Conservation (phyloP, 2,797 vertebrate species). For the Notoglanidium macrostoma region DNA sequence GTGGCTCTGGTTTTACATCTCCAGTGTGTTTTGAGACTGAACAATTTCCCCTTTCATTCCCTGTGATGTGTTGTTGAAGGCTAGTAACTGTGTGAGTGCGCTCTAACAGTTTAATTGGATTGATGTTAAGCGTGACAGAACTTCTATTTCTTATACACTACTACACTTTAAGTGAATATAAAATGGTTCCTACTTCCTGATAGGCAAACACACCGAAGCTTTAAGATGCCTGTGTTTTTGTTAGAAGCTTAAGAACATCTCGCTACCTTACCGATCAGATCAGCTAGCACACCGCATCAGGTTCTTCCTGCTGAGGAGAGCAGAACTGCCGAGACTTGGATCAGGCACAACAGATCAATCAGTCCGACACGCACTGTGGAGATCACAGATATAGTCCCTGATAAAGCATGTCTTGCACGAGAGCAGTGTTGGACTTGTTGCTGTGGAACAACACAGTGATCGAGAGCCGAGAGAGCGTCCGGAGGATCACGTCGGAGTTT, state of each 20-base stretch:
- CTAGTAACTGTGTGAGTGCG: not conserved
- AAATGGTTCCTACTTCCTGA: constrained; percentile 1
- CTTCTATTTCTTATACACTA: not conserved
- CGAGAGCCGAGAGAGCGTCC: not conserved
- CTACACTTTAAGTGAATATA: not conserved
- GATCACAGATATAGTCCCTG: constrained; percentile 25
- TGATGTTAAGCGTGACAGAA: constrained; percentile 18
- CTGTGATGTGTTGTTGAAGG: constrained; percentile 13
- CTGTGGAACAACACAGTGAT: not conserved
- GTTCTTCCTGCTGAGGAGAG: constrained; percentile 16
- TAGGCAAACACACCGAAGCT: not conserved
- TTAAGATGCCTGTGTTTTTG: not conserved
- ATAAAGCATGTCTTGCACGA: constrained; percentile 14
- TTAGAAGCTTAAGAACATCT: no score
- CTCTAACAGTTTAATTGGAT: not conserved
- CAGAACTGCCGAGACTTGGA: constrained; percentile 32
- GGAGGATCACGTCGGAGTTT: not conserved
- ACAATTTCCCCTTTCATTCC: constrained; percentile 29
- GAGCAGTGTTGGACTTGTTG: constrained; percentile 10
- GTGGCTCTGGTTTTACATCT: not conserved
- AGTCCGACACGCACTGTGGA: constrained; percentile 1
- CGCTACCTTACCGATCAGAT: not conserved
- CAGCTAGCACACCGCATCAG: not conserved
- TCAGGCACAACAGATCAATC: constrained; percentile 37
- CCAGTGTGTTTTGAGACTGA: not conserved